Evolutionary conservation across 2,888 invertebrate species (phyloP), one percentile per base, ranked within the genome.

Genomic region (Margaritifera margaritifera): DNA sequence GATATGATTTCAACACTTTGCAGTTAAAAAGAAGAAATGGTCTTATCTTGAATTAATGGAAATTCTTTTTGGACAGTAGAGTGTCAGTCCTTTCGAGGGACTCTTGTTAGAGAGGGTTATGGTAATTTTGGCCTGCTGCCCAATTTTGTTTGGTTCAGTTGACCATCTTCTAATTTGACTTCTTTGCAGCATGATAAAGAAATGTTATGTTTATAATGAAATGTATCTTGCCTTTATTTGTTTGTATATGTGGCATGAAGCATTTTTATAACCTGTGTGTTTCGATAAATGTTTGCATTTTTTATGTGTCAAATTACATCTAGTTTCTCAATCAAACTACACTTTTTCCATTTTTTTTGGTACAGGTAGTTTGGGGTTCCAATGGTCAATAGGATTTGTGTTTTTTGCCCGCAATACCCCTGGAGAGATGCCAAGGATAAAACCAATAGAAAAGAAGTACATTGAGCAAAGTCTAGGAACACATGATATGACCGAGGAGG

Each of bases 341-440:
- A 56, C 56, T 56, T 56, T 22, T 24, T 56, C 56, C 22, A 11
- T 22, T 22, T 27, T 64, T 19, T 42, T 31, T 11, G 11, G 62
- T 56, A 1, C 70, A 83, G 91, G 92, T 50, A 74, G 84, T n/a
- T 78, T 88, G 24, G 91, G 91, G 19, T 75, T 91, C 4, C 53
- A 91, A 3, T 92, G 92, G 91, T 89, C 90, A 54, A 72, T 89
- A 15, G 78, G 88, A n/a, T 91, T 91, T 89, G 84, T 88, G 69
- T 88, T 90, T 61, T 83, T 90, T 54, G 90, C 92, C 24, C 91
- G 91, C 71, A 92, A 92, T 76, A 90, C 89, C 27, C 92, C 93
- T 0, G 90, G 91, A 11, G 86, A 88, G 24, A 93, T 93, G 88
- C 91, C 92, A 2, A 85, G 92, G 50, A 91, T 93, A 62, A 87